Evolutionary conservation across 1,140 invertebrate species (phyloP), one percentile per base, ranked within the genome.

Genomic region (Pteromalus puparum): DNA sequence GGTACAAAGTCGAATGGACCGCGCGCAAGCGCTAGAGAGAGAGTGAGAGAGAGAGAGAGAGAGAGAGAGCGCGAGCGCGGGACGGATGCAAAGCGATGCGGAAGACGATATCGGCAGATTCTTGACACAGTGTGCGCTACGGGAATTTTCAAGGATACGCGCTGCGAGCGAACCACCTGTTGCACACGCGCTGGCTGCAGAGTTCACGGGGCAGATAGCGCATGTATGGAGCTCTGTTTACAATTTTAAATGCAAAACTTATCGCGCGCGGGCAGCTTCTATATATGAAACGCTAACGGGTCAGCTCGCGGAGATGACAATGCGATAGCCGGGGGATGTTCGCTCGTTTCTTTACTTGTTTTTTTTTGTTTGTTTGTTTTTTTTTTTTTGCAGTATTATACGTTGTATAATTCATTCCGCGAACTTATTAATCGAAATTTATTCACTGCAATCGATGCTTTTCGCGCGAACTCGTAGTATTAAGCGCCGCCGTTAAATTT

Each of bases 161-260:
- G 13, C 18, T 30, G 38, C 42, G 21, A 15, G 73, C 21, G 76
- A 88, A 86, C 85, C 88, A 89, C 88, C 88, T 89, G 88, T 88
- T 89, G 86, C 15, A 70, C 87, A 86, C 80, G 28, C 34, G 24
- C 30, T 34, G 6, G 30, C 30, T 34, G 30, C 24, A 70, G 72
- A 26, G 34, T 86, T 82, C 78, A n/a, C 15, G 18, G 13, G 0
- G 28, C 30, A 38, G 30, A 30, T 34, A 30, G 15, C 67, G 67
- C 28, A 15, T 28, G 13, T 30, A 70, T 30, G 24, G 67, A 28
- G 24, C 15, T 30, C 67, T 70, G 24, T 70, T 70, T 70, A 70
- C 67, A 28, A 70, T 70, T 70, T 70, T 70, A 70, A 70, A 70
- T 70, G 30, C 67, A 5, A 70, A 28, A 70, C 24, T 70, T 70